These are phyloP conservation scores for Conus ventricosus DNA, from an alignment of 1,140 invertebrate species.

Conservation along the genomic window DNA sequence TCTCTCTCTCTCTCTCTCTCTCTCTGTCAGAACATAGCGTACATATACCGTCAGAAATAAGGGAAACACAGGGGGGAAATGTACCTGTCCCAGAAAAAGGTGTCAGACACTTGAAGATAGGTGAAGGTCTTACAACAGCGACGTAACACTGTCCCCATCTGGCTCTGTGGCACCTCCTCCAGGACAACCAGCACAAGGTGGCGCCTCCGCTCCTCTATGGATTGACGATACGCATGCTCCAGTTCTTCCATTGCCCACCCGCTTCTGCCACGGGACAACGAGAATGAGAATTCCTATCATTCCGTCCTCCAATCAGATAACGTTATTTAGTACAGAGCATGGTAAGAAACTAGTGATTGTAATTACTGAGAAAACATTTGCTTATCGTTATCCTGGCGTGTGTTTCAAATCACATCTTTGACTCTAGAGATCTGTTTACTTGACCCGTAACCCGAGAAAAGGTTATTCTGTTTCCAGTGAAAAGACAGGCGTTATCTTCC, in stretches of 20 bases:
- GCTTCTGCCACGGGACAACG: constrained; percentile 76
- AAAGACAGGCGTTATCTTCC: no score
- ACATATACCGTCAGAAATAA: neutral
- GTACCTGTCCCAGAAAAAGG: constrained; percentile 58
- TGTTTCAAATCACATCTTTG: no score
- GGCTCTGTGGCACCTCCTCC: constrained; percentile 70
- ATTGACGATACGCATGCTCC: constrained; percentile 64
- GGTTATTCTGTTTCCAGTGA: no score
- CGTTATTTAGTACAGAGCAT: no score
- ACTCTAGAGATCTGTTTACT: no score
- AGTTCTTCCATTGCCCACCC: constrained; percentile 96
- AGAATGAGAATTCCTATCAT: no score
- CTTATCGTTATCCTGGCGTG: no score
- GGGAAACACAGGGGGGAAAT: neutral
- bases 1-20: neutral
- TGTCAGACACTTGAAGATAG: constrained; percentile 79
- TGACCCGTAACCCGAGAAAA: no score
- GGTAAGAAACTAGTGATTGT: no score
- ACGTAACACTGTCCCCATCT: constrained; percentile 92
- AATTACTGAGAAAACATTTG: no score
- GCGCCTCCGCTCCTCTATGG: constrained; percentile 55
- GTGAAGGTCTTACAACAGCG: constrained; percentile 95
- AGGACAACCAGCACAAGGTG: constrained; percentile 62
- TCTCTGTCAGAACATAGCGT: neutral
- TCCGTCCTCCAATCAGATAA: no score